A percentile compares a stretch with the other conserved stretches of the same genome.
Evolutionary conservation across 2,797 vertebrate species (phyloP).

Genomic region (Hafferia zeledoni): DNA sequence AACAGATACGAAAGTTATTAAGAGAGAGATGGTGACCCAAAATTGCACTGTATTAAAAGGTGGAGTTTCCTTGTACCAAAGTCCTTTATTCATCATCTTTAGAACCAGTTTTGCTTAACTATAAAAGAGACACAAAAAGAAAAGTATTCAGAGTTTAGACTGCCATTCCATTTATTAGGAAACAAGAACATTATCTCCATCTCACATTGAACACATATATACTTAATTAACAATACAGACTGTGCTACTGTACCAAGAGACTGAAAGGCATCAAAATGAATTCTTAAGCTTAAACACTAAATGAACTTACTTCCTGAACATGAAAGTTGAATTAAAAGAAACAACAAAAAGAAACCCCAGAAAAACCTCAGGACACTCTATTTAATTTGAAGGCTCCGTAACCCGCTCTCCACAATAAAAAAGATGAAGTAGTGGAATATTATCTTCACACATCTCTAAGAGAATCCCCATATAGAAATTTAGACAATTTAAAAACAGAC

Average conservation of each 20-base stretch:
- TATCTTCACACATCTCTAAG: background rate
- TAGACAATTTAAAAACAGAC: background rate
- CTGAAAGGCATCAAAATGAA: background rate
- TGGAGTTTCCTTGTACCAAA: constrained; percentile 53
- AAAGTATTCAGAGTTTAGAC: constrained; percentile 62
- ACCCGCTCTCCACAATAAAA: background rate
- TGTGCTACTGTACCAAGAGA: background rate
- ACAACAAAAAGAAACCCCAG: background rate
- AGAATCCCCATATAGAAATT: background rate
- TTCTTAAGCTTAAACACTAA: background rate
- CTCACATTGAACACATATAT: background rate
- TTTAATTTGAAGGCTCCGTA: background rate
- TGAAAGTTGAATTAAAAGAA: background rate
- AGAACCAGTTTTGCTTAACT: constrained; percentile 96
- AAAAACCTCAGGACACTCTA: background rate
- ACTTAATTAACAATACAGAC: constrained; percentile 27
- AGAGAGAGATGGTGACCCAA: constrained; percentile 58
- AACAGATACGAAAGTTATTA: constrained; percentile 53
- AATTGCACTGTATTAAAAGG: constrained; percentile 61
- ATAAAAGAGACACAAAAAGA: constrained; percentile 67
- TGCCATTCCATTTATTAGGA: constrained; percentile 60
- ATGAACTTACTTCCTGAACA: background rate
- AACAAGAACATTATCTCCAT: constrained; percentile 29
- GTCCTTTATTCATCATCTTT: constrained; percentile 88
- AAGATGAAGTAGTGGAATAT: background rate